Conservation (phyloP, 2,797 vertebrate species). For the Phataginus tricuspis region DNA sequence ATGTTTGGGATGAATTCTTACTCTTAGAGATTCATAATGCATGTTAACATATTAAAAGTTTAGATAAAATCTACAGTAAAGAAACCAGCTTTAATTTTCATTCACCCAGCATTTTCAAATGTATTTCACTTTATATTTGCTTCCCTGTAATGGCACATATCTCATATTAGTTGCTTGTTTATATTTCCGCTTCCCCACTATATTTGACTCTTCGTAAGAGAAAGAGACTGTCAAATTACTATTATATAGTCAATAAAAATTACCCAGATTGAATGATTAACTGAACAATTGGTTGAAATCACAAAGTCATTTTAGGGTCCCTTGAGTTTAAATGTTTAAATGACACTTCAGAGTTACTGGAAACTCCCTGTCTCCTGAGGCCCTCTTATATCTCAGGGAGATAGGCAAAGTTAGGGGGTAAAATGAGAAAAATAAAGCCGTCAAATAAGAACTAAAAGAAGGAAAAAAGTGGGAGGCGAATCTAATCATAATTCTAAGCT, state of each 20-base stretch:
- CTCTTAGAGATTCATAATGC: background rate
- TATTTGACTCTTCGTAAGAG: background rate
- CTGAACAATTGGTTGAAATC: background rate
- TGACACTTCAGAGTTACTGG: background rate
- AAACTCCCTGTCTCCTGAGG: background rate
- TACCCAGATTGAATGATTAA: background rate
- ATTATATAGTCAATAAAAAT: background rate
- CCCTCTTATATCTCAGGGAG: background rate
- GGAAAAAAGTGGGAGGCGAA: background rate
- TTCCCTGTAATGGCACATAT: background rate
- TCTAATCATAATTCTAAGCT: slow-evolving; percentile 59
- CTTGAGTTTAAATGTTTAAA: background rate
- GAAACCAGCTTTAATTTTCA: background rate
- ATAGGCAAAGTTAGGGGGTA: background rate
- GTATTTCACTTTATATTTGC: background rate
- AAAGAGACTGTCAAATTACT: background rate
- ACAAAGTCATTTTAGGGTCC: background rate
- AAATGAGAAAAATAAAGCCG: slow-evolving; percentile 51
- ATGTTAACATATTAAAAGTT: background rate
- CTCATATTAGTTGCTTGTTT: background rate
- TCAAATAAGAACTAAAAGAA: slow-evolving; percentile 20
- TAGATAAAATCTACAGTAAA: background rate
- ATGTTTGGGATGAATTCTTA: background rate
- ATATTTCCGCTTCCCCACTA: background rate
- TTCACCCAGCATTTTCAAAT: background rate